Percentiles rank a stretch among this genome's conserved stretches.
These are phyloP conservation scores for Echeneis naucrates DNA, from an alignment of 2,797 vertebrate genomes.

Conservation along the genomic window DNA sequence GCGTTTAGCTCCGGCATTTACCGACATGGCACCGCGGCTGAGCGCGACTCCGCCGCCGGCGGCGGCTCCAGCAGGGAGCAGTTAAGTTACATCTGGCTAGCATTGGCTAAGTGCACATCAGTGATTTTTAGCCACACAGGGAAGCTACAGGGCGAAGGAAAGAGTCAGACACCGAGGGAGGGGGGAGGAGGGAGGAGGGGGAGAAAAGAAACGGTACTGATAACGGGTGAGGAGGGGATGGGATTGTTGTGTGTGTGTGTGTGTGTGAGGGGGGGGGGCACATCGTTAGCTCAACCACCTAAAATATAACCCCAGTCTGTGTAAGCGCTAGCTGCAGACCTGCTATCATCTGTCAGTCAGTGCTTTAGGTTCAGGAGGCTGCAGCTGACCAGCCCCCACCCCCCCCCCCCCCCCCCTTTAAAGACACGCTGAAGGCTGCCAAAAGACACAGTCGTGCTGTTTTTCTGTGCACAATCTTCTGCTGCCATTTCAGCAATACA, in stretches of 20 bases:
- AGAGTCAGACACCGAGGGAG: conserved; percentile 3
- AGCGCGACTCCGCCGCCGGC: background rate
- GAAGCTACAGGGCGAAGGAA: conserved; percentile 23
- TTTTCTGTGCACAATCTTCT: conserved; percentile 21
- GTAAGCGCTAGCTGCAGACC: conserved; percentile 20
- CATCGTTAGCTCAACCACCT: background rate
- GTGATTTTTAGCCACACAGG: conserved; percentile 64
- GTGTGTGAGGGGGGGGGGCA: too few relatives aligned
- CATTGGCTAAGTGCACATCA: conserved; percentile 66
- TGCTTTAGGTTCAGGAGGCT: conserved; percentile 23
- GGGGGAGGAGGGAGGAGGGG: too few relatives aligned
- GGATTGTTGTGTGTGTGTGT: too few relatives aligned
- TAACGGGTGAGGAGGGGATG: too few relatives aligned
- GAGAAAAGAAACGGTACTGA: background rate
- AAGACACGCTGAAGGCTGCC: conserved; percentile 42
- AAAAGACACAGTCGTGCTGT: conserved; percentile 15
- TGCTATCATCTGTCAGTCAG: conserved; percentile 60
- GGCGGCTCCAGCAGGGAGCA: conserved; percentile 28
- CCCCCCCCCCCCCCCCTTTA: conserved; percentile 7
- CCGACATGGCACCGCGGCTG: background rate
- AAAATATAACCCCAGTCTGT: background rate
- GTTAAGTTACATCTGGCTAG: conserved; percentile 72
- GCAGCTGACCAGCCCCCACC: conserved; percentile 42
- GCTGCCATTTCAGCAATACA: background rate
- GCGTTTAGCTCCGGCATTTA: conserved; percentile 2